Base-by-base conservation (phyloP, 2,888 invertebrate genomes). In the Glyphotaelius pellucidus region DNA sequence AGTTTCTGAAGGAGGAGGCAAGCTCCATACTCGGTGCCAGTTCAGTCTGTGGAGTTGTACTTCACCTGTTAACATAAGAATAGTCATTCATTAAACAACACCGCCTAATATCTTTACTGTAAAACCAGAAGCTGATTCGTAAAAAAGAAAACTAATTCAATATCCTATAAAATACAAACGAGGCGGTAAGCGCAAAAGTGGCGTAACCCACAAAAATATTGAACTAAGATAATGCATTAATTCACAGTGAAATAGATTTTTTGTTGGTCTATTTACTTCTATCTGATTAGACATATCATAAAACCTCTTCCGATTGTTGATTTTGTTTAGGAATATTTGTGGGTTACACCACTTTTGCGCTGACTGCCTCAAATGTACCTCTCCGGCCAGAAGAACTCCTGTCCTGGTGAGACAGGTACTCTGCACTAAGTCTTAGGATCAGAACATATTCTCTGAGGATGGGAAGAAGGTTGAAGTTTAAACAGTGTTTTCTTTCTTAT, bases 1-100 rank as follows among this genome's bases (percentile, higher is more conserved):
- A 94, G 97, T 97, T 94, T 99, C 98, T 93, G 97, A 97, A 7
- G 97, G 97, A 4, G 99, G 97, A 88, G 97, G 96, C 93, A 99
- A 96, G 91, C 97, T 97, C 98, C 99, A 99, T 14, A 99, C 99
- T 95, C 98, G 98, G 94, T 99, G 98, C 99, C 99, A 99, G 92
- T 98, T 98, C 67, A 99, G 96, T 93, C 99, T 97, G 94, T 99
- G 98, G 85, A 99, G 96, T 92, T 98, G 97, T 12, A 99, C 97
- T 96, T 98, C 98, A 92, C 98, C 98, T 98, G 93, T 32, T 19
- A 52, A 83, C 25, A 19, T 83, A 30, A 83, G 35, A 35, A 83
- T 90, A 25, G 52, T 52, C 1, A 67, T 67, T 67, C 67, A 19
- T 67, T 67, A 52, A 67, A 19, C 67, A 67, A 25, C 5, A 67